Evolutionary conservation across 1,140 invertebrate genomes (phyloP), one percentile per base, ranked within the genome.

Genomic region (Drosophila setifemur): DNA sequence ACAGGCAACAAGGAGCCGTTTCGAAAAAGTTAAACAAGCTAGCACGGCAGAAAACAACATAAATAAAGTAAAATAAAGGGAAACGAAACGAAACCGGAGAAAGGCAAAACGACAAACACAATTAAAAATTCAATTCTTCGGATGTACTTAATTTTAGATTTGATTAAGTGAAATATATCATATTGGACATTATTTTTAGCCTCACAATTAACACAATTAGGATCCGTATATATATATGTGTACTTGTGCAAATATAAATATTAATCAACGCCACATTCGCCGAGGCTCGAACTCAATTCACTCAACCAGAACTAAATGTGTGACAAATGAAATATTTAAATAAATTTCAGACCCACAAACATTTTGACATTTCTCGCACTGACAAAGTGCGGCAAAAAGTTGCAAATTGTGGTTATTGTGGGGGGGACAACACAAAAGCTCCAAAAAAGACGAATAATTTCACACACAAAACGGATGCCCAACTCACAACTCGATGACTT

Each of bases 321-420:
- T 77, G 74, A 83, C 79, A 83, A 79, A 86, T 83, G 68, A 83
- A 83, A 83, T 83, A 85, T 83, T 85, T 79, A 83, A 85, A 83
- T 77, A 85, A 61, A 60, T 72, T 48, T 82, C 49, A 54, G 70
- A 55, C 70, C 60, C 50, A 68, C 76, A 85, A 83, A 85, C 66
- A 79, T 85, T 83, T 72, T 79, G 74, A 83, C 81, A 67, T 73
- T 42, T 64, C 72, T 71, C 68, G 69, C 69, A 73, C 58, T 73
- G 71, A 73, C 70, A 67, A 66, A 73, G 70, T 67, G 71, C 60
- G 37, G 71, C 79, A 86, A 75, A 85, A 85, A 85, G 81, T 85
- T 85, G 60, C 81, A 85, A 85, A 86, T 85, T 85, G 79, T 78
- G 79, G 79, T 86, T 75, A 86, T 86, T 85, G 81, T 85, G 81